These are phyloP conservation scores for Ischnus inquisitorius DNA, from an alignment of 2,888 invertebrate species.

Conservation along the genomic window DNA sequence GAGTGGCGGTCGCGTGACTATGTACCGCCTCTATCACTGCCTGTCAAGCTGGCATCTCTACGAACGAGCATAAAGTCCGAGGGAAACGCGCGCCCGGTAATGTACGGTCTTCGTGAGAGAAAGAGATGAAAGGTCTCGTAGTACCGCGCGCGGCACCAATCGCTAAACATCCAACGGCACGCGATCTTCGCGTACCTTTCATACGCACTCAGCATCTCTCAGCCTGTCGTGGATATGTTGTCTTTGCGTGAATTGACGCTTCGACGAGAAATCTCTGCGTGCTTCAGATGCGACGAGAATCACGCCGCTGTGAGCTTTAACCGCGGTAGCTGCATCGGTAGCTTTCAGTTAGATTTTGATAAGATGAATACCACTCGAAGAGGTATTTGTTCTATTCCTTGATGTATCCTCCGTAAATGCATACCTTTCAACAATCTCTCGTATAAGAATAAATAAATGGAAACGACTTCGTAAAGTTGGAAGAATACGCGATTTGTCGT, in stretches of 20 bases:
- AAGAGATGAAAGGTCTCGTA: slow-evolving; percentile 60
- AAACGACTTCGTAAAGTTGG: too few species aligned
- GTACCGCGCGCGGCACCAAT: slow-evolving; percentile 65
- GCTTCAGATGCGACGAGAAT: slow-evolving; percentile 17
- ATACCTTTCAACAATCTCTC: not conserved
- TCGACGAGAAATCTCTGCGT: slow-evolving; percentile 46
- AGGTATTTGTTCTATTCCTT: not conserved
- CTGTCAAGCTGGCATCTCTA: slow-evolving; percentile 44
- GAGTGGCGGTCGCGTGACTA: slow-evolving; percentile 58
- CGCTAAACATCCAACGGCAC: slow-evolving; percentile 71
- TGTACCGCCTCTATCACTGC: slow-evolving; percentile 36
- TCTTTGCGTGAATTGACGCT: slow-evolving; percentile 53
- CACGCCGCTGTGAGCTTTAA: not conserved
- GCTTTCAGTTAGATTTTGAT: not conserved
- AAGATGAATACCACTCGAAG: not conserved
- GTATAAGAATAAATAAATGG: too few species aligned
- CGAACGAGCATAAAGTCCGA: slow-evolving; percentile 44
- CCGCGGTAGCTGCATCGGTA: not conserved
- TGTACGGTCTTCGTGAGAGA: slow-evolving; percentile 42
- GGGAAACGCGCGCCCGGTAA: slow-evolving; percentile 43
- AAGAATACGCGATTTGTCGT: too few species aligned
- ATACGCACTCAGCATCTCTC: slow-evolving; percentile 44
- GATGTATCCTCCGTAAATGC: not conserved
- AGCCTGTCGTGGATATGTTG: slow-evolving; percentile 11
- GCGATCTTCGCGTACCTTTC: slow-evolving; percentile 66